These are phyloP conservation scores for Macrotrachela quadricornifera DNA, from an alignment of 1,140 invertebrate genomes.

Conservation along the genomic window DNA sequence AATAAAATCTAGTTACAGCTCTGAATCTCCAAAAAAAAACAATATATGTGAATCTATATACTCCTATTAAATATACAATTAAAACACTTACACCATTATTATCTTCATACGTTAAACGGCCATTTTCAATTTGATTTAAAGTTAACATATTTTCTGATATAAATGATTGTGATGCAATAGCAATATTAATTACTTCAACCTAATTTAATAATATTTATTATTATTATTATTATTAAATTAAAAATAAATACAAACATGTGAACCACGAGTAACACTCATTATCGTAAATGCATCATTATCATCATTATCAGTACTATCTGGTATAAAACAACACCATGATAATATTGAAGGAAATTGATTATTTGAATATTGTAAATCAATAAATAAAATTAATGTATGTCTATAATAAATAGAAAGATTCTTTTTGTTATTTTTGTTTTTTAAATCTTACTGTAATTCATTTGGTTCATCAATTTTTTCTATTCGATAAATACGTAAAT, in stretches of 20 bases:
- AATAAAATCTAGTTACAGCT: not conserved
- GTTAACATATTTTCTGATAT: constrained; percentile 29
- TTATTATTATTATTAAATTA: not conserved
- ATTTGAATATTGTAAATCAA: not conserved
- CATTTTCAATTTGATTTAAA: constrained; percentile 33
- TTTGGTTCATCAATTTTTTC: not conserved
- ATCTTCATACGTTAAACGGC: constrained; percentile 43
- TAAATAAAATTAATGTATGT: not conserved
- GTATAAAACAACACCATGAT: constrained; percentile 45
- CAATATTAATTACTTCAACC: constrained; percentile 43
- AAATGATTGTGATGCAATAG: constrained; percentile 33
- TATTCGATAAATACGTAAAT: constrained; percentile 56
- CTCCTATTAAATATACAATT: not conserved
- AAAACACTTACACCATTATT: constrained; percentile 31
- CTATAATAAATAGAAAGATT: not conserved
- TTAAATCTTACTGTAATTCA: constrained; percentile 7
- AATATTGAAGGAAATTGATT: constrained; percentile 19
- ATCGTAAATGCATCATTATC: constrained; percentile 37
- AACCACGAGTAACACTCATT: not conserved
- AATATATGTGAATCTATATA: not conserved
- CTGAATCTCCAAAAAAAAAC: not conserved
- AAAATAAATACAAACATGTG: not conserved
- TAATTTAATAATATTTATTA: constrained; percentile 15
- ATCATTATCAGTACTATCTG: constrained; percentile 57
- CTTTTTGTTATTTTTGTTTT: not conserved